Conservation (phyloP, 2,888 invertebrate species). For the Silvanus unidentatus region DNA sequence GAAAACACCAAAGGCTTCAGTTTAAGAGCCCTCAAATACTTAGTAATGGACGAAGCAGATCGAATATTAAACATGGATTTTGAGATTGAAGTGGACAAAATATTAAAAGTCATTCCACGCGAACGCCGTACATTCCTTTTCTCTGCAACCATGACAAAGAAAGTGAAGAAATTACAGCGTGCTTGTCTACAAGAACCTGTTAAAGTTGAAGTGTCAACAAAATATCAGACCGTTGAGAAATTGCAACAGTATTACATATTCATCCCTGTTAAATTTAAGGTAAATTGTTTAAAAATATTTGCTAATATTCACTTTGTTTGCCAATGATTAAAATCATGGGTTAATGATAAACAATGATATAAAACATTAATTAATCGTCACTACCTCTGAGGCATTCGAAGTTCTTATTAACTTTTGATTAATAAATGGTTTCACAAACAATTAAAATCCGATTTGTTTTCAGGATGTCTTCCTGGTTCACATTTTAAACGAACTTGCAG, state of each 20-base stretch:
- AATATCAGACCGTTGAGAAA: constrained; percentile 97
- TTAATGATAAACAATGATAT: constrained; percentile 17
- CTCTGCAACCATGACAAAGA: constrained; percentile 99
- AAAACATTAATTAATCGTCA: constrained; percentile 29
- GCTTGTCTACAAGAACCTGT: constrained; percentile 93
- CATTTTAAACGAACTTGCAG: constrained; percentile 89
- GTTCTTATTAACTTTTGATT: too few relatives aligned
- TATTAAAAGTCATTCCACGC: constrained; percentile 82
- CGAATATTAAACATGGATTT: constrained; percentile 99
- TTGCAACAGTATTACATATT: constrained; percentile 92
- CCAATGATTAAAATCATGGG: constrained; percentile 23
- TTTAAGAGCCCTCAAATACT: constrained; percentile 38
- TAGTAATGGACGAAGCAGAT: constrained; percentile 99
- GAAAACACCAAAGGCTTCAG: constrained; percentile 98
- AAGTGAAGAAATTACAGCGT: constrained; percentile 91
- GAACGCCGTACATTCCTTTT: constrained; percentile 90
- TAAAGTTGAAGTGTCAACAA: constrained; percentile 91
- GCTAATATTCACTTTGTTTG: background rate
- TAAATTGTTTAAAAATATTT: constrained; percentile 39
- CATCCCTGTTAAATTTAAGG: constrained; percentile 93
- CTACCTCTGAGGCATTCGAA: constrained; percentile 32
- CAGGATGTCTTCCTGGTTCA: constrained; percentile 95
- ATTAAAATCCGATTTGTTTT: background rate
- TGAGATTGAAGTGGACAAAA: constrained; percentile 95
- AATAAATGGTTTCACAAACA: too few relatives aligned